Conservation (phyloP, 2,888 invertebrate genomes). For the Sinopyrophorus schimmeli region DNA sequence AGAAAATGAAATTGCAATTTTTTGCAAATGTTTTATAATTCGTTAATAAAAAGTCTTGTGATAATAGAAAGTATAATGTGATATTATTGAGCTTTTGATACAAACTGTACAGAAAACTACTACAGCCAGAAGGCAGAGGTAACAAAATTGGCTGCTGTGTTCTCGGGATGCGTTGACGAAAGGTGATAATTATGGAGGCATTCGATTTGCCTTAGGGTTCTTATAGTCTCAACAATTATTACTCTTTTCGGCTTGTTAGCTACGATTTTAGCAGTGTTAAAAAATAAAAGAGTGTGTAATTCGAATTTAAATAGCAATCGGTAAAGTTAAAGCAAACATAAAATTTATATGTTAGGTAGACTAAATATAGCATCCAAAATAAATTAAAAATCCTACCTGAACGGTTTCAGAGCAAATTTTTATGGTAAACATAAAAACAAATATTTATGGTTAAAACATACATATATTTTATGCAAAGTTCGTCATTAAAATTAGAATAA, state of each 20-base stretch:
- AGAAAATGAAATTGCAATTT: no score
- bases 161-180: conserved; percentile 27
- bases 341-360: conserved; percentile 6
- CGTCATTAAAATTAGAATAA: no score
- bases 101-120: conserved; percentile 5
- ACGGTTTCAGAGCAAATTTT: no score
- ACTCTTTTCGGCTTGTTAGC: conserved; percentile 14
- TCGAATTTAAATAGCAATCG: conserved; percentile 13
- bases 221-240: conserved; percentile 20
- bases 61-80: no score
- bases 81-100: no score
- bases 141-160: conserved; percentile 24
- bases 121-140: conserved; percentile 10
- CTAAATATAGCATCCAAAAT: no score
- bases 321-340: conserved; percentile 8
- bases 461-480: no score
- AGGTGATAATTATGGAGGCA: conserved; percentile 31
- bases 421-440: no score
- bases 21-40: no score
- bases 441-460: no score
- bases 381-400: no score
- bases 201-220: conserved; percentile 23
- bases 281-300: conserved; percentile 11
- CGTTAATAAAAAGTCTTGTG: no score
- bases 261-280: conserved; percentile 19